Evolutionary conservation across 2,888 invertebrate genomes (phyloP).

Genomic region (Bhutanitis thaidina): DNA sequence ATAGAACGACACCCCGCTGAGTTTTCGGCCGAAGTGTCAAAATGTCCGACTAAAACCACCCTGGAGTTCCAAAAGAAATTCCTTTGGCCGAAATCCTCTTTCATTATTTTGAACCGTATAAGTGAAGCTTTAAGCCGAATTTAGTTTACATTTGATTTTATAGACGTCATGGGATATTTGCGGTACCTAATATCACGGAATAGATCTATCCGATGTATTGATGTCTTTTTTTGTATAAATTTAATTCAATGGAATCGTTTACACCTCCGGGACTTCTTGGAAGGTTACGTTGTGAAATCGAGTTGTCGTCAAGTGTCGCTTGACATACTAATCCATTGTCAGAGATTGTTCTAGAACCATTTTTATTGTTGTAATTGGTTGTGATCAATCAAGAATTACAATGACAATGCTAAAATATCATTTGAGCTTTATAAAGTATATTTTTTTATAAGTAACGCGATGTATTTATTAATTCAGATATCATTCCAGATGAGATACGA

Average conservation of each 20-base stretch:
- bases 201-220: slow-evolving; percentile 55
- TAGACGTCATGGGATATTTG: slow-evolving; percentile 36
- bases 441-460: no score
- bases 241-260: slow-evolving; percentile 55
- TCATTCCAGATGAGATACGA: no score
- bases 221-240: slow-evolving; percentile 37
- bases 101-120: slow-evolving; percentile 22
- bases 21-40: slow-evolving; percentile 76
- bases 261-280: slow-evolving; percentile 56
- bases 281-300: slow-evolving; percentile 55
- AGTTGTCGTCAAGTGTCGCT: slow-evolving; percentile 60
- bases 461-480: no score
- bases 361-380: slow-evolving; percentile 23
- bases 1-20: slow-evolving; percentile 65
- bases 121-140: background rate
- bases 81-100: slow-evolving; percentile 19
- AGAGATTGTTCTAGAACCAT: slow-evolving; percentile 33
- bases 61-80: slow-evolving; percentile 36
- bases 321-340: slow-evolving; percentile 53
- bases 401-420: no score
- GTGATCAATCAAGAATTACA: slow-evolving; percentile 11
- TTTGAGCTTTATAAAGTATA: no score
- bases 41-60: slow-evolving; percentile 67
- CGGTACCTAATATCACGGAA: slow-evolving; percentile 53
- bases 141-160: background rate